These are phyloP conservation scores for Myopa testacea DNA, from an alignment of 2,888 invertebrate genomes.

Conservation along the genomic window DNA sequence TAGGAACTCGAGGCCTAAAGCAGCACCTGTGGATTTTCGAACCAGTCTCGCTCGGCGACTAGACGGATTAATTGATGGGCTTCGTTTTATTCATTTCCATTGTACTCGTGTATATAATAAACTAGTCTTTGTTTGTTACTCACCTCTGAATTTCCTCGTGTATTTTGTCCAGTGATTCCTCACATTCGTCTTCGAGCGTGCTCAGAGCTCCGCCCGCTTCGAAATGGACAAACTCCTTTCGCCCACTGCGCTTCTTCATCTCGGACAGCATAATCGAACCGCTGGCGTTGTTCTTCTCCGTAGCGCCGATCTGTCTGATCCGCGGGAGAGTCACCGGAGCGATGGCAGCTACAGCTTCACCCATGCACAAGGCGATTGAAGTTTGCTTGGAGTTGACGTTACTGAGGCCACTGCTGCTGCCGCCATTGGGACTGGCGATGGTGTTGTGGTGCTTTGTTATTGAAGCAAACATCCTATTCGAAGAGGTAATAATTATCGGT, in stretches of 20 bases:
- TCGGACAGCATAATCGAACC: conserved; percentile 31
- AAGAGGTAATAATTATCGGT: not conserved
- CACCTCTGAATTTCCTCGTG: conserved; percentile 32
- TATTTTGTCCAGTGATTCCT: conserved; percentile 26
- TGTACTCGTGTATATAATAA: not conserved
- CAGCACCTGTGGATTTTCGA: no score
- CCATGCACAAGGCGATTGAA: conserved; percentile 18
- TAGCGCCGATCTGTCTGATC: not conserved
- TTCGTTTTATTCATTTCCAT: not conserved
- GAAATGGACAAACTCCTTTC: conserved; percentile 30
- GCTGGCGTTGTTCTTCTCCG: conserved; percentile 14
- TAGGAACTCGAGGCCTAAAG: no score
- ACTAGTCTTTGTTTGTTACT: not conserved
- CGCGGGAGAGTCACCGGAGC: conserved; percentile 13
- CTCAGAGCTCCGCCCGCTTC: not conserved
- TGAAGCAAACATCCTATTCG: conserved; percentile 21
- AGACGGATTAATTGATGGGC: not conserved
- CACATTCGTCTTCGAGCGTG: conserved; percentile 1
- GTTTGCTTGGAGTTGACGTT: conserved; percentile 1
- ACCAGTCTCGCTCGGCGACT: no score
- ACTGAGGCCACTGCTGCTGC: conserved; percentile 6
- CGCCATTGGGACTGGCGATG: not conserved
- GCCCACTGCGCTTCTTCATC: conserved; percentile 24
- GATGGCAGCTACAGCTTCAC: conserved; percentile 17
- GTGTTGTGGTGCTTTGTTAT: not conserved